Base-by-base conservation (phyloP, 1,140 invertebrate genomes). In the Metaphire vulgaris region DNA sequence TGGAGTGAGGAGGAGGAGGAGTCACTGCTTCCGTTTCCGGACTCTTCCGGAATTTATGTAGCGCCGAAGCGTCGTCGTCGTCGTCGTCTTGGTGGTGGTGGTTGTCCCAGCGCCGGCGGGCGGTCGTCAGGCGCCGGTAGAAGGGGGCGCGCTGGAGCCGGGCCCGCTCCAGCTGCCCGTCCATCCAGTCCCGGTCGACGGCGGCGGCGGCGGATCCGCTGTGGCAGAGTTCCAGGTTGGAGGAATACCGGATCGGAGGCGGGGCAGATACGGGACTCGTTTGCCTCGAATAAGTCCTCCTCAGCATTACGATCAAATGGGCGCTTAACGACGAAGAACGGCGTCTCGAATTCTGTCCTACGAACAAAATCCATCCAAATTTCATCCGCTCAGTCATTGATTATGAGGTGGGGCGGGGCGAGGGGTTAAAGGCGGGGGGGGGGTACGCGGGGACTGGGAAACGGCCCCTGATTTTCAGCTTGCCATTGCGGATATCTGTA, bases 1-100 rank as follows among this genome's bases (percentile, higher is more conserved):
- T 73, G 33, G 72, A 34, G 41, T 73, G 72, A 1, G 72, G 72
- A 32, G 41, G 41, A 21, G 41, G 21, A 6, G 41, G 6, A 12
- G 41, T 56, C 6, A 12, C 41, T 6, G 6, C 41, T 6, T 12
- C 41, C 6, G 6, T 21, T 12, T 56, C 41, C 41, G 41, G 41
- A 56, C 41, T 56, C 41, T 21, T 6, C 21, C 41, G 41, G 21
- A 21, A 56, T 56, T 56, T 56, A 6, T 56, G 41, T 56, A 56
- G 41, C 41, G 41, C 41, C 41, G 21, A 6, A 12, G 21, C 41
- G 21, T 56, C 41, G 21, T 56, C 41, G 41, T 56, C 41, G 41
- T 21, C 41, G n/a, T n/a, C n/a, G n/a, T n/a, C n/a, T n/a, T n/a
- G n/a, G n/a, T n/a, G n/a, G n/a, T n/a, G n/a, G n/a, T n/a, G n/a